Evolutionary conservation across 2,113 vertebrate genomes (phyloP).

Genomic region (Nipponia nippon): DNA sequence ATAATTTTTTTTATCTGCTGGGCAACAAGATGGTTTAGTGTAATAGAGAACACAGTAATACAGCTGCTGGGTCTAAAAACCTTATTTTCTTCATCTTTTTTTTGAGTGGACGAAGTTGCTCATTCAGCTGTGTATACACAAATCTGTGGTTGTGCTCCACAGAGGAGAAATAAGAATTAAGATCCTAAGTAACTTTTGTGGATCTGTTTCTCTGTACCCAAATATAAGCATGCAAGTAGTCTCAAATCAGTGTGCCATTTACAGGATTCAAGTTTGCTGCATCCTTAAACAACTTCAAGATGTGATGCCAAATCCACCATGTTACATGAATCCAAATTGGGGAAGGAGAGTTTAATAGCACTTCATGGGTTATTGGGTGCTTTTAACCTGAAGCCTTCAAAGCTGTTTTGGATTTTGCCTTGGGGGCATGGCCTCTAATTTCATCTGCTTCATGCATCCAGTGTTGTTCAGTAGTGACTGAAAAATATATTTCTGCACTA

Average conservation of each 20-base stretch:
- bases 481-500: rapidly evolving
- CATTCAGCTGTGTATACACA: not conserved
- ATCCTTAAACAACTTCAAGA: not conserved
- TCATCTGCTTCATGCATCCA: not conserved
- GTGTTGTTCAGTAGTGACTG: not conserved
- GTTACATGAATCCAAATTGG: not conserved
- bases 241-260: not conserved
- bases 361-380: not conserved
- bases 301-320: not conserved
- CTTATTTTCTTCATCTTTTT: not conserved
- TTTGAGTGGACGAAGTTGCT: not conserved
- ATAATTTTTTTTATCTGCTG: not conserved
- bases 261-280: not conserved
- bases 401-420: not conserved
- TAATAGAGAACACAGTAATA: not conserved
- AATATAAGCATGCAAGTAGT: not conserved
- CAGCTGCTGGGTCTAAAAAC: not conserved
- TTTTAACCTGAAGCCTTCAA: not conserved
- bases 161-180: not conserved
- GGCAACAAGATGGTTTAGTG: not conserved
- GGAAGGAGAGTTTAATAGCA: not conserved
- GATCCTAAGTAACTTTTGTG: not conserved
- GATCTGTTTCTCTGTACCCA: not conserved
- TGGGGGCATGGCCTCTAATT: not conserved
- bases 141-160: not conserved